phyloP scores from a whole-genome alignment of 30 jellyfish, hydroid and myxozoan species.

The Aurelia sp. region DNA sequence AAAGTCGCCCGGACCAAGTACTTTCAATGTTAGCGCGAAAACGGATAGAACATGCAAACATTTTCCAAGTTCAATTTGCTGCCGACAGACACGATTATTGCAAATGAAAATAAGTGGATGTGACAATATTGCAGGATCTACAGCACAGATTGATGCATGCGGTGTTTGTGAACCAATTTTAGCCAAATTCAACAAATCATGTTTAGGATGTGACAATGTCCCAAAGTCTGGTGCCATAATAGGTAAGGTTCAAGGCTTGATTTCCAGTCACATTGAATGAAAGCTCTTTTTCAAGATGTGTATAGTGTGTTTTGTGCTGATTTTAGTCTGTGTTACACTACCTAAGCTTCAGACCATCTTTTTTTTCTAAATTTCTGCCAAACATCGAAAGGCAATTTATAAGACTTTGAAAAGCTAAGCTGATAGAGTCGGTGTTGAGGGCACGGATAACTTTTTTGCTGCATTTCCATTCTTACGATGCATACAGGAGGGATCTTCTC shows the following conservation, averaged over 20 bases:
- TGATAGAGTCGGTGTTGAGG: too few species aligned
- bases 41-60: neutral
- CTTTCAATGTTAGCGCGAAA: neutral
- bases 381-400: too few species aligned
- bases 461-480: too few species aligned
- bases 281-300: too few species aligned
- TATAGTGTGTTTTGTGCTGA: too few species aligned
- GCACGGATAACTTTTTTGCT: too few species aligned
- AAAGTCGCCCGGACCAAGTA: slow-evolving; percentile 5
- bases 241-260: slow-evolving; percentile 13
- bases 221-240: slow-evolving; percentile 38
- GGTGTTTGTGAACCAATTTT: slow-evolving; percentile 33
- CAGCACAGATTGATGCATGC: slow-evolving; percentile 21
- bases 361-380: too few species aligned
- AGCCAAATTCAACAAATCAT: neutral
- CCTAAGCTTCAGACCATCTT: too few species aligned
- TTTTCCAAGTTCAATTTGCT: slow-evolving; percentile 21
- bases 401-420: too few species aligned
- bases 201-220: slow-evolving; percentile 61
- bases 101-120: slow-evolving; percentile 56
- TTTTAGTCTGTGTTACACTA: too few species aligned
- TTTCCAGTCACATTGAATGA: too few species aligned
- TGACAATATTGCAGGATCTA: slow-evolving; percentile 50
- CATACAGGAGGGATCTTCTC: too few species aligned
- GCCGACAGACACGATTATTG: slow-evolving; percentile 12